phyloP scores from a whole-genome alignment of 2,888 invertebrate species.

The Cephus pygmeus region DNA sequence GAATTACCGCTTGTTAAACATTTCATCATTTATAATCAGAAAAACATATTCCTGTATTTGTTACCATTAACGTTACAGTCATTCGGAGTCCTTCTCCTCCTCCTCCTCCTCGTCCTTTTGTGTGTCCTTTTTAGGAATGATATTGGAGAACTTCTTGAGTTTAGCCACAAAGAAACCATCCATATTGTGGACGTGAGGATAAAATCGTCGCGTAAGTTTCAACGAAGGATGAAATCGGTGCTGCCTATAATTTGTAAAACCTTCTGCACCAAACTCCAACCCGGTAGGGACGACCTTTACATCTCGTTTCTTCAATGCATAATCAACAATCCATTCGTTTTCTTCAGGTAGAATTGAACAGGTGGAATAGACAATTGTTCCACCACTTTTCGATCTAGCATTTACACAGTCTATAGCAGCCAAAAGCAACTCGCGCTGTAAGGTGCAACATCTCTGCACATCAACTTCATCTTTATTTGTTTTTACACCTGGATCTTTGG shows the following conservation, averaged over 20 bases:
- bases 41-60: neutral
- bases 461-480: conserved; percentile 90
- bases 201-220: conserved; percentile 89
- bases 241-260: conserved; percentile 89
- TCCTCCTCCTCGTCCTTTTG: neutral
- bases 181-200: conserved; percentile 99
- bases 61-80: neutral
- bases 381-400: conserved; percentile 91
- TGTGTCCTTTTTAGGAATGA: conserved; percentile 65
- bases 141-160: conserved; percentile 94
- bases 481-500: conserved; percentile 98
- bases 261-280: conserved; percentile 94
- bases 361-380: conserved; percentile 97
- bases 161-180: conserved; percentile 99
- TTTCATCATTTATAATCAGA: neutral
- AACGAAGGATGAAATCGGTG: conserved; percentile 90
- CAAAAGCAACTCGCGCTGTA: conserved; percentile 91
- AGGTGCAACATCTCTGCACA: conserved; percentile 89
- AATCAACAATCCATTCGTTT: conserved; percentile 97
- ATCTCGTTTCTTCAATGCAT: conserved; percentile 90
- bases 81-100: neutral
- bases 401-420: conserved; percentile 97
- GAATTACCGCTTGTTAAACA: neutral
- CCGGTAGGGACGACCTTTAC: conserved; percentile 95
- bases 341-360: conserved; percentile 98